Conservation (phyloP, 1,140 invertebrate species). For the Pogonognathellus flavescens region DNA sequence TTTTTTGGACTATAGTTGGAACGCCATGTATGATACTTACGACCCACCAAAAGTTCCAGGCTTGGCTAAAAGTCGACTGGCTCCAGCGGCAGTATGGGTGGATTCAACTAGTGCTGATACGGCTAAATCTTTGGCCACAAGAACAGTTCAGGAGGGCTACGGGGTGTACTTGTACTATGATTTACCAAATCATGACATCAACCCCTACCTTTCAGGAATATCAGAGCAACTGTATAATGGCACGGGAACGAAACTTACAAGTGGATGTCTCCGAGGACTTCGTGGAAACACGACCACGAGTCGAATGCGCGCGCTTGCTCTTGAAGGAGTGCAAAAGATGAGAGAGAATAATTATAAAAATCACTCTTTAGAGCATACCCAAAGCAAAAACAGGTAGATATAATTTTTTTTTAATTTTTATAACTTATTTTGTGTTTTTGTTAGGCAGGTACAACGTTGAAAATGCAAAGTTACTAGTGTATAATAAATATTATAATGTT, state of each 20-base stretch:
- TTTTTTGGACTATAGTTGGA: constrained; percentile 58
- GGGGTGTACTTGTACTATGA: constrained; percentile 49
- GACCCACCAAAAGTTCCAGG: constrained; percentile 19
- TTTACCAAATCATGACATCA: constrained; percentile 23
- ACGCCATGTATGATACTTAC: constrained; percentile 39
- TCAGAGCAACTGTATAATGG: neutral
- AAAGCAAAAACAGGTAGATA: too few species aligned
- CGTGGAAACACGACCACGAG: too few species aligned
- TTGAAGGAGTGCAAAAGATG: too few species aligned
- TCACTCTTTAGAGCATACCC: too few species aligned
- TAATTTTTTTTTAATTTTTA: too few species aligned
- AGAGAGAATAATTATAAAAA: too few species aligned
- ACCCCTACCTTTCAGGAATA: constrained; percentile 27
- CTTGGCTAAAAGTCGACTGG: neutral
- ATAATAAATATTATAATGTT: too few species aligned
- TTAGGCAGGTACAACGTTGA: too few species aligned
- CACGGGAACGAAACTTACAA: neutral
- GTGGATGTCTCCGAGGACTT: neutral
- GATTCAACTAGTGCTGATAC: neutral
- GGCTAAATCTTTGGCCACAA: neutral
- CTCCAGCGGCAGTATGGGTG: constrained; percentile 35
- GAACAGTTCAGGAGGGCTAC: constrained; percentile 48
- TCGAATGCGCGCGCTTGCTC: too few species aligned
- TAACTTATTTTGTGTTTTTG: too few species aligned
- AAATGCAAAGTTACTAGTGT: too few species aligned